These are phyloP conservation scores for Pterocles burchelli DNA, from an alignment of 2,113 vertebrate species.

Conservation along the genomic window DNA sequence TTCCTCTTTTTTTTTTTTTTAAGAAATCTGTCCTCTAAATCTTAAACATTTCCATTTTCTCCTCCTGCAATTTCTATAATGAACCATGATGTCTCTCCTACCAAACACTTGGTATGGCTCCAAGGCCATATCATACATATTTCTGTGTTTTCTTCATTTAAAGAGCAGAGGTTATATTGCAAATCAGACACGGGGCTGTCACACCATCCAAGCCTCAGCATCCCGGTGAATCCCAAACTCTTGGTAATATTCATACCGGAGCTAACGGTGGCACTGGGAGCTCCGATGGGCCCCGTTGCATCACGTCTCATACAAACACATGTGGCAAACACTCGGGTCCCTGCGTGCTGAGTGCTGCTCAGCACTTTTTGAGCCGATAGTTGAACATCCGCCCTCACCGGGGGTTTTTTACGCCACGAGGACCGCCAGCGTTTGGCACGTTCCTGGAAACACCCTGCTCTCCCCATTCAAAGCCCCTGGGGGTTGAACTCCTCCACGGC, in stretches of 20 bases:
- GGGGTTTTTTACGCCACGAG: not conserved
- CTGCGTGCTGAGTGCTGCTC: accelerated
- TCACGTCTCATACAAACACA: no score
- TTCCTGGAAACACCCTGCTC: slow-evolving; percentile 43
- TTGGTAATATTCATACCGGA: accelerated
- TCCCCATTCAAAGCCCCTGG: not conserved
- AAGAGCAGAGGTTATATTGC: not conserved
- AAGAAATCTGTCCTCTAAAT: not conserved
- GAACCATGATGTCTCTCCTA: not conserved
- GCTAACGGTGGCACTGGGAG: accelerated
- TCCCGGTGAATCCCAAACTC: not conserved
- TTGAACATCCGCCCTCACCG: not conserved
- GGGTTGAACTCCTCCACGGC: slow-evolving; percentile 39
- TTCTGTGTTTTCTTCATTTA: not conserved
- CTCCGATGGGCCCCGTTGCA: accelerated
- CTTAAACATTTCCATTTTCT: not conserved
- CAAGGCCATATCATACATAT: accelerated
- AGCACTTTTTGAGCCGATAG: accelerated
- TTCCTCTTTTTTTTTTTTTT: not conserved
- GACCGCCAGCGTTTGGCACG: not conserved
- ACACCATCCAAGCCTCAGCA: accelerated
- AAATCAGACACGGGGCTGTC: not conserved
- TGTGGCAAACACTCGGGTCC: accelerated
- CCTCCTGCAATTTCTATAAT: not conserved
- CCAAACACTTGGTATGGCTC: not conserved